Base-by-base conservation (phyloP, 2,888 invertebrate species). In the Drosophila picticornis region DNA sequence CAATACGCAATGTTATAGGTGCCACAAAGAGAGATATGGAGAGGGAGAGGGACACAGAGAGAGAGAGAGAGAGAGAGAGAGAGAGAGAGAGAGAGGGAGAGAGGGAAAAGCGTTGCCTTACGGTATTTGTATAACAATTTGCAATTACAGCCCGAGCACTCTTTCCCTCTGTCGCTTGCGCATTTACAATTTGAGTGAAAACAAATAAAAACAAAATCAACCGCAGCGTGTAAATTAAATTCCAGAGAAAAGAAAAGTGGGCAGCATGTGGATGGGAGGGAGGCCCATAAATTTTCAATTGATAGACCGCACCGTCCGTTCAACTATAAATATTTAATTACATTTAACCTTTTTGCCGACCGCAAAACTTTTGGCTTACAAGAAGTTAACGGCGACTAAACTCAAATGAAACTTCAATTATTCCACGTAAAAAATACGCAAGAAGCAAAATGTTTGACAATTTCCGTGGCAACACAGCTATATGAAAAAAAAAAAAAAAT, bases 331-430 rank as follows among this genome's bases (percentile, higher is more conserved):
- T 88, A 88, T 89, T 88, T 88, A 88, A 88, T 88, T 88, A 81
- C 64, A 70, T 69, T 79, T 69, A 84, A 88, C 89, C 89, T 87
- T 89, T 55, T 67, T 52, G 29, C 58, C 65, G 79, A 72, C 82
- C 88, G 72, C 81, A 75, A 74, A 66, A 77, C 72, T 73, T 80
- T 69, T 66, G 56, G 32, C 55, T 63, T 40, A 36, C 60, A 62
- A 55, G 53, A 43, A 62, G 55, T 50, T 63, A 67, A 62, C 66
- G 74, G 67, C 56, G 68, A 59, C 63, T 70, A 67, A 72, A 78
- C 79, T 84, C 77, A 78, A 81, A 86, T 86, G 87, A 87, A 87
- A 89, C 88, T 88, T 89, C 88, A 88, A 88, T 89, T 88, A 88
- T 88, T 89, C 89, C 88, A 88, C 88, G 88, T 88, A 89, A 87